A percentile compares a stretch with the other conserved stretches of the same genome.
phyloP scores from a whole-genome alignment of 2,113 vertebrate species.

The Seriola dumerili region DNA sequence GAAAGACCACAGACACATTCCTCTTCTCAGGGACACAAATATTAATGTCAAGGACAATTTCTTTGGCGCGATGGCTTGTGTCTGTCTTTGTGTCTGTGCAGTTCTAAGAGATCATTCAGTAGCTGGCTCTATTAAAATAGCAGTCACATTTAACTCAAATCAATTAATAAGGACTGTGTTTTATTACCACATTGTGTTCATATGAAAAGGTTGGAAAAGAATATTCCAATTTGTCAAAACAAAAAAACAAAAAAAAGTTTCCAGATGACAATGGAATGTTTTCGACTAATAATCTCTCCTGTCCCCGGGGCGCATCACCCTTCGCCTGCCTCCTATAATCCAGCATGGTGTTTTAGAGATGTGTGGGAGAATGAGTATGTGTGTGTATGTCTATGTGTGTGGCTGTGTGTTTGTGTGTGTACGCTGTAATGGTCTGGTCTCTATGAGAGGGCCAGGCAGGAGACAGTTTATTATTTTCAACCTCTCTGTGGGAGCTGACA shows the following conservation, averaged over 20 bases:
- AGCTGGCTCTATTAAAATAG: not conserved
- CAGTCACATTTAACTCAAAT: constrained; percentile 19
- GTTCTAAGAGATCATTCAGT: constrained; percentile 16
- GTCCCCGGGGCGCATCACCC: constrained; percentile 50
- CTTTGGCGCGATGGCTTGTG: constrained; percentile 9
- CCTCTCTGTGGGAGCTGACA: constrained; percentile 61
- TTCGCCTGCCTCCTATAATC: constrained; percentile 62
- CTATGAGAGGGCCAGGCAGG: constrained; percentile 59
- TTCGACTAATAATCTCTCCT: constrained; percentile 60
- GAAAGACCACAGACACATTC: not conserved
- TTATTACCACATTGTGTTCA: constrained; percentile 11
- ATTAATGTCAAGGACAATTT: constrained; percentile 37
- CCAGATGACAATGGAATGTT: constrained; percentile 58
- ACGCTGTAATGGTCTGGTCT: constrained; percentile 44
- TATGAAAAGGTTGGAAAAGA: constrained; percentile 14
- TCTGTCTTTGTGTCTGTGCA: constrained; percentile 7
- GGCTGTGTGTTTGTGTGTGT: not conserved
- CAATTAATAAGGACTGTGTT: constrained; percentile 5
- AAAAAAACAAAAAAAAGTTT: not conserved
- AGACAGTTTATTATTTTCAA: constrained; percentile 69
- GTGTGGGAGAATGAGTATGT: constrained; percentile 14
- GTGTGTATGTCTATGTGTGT: constrained; percentile 22
- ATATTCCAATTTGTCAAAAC: constrained; percentile 28
- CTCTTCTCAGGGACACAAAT: not conserved
- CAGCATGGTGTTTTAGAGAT: constrained; percentile 48